Conservation (phyloP, 2,113 vertebrate species). For the Myrmecophaga tridactyla region DNA sequence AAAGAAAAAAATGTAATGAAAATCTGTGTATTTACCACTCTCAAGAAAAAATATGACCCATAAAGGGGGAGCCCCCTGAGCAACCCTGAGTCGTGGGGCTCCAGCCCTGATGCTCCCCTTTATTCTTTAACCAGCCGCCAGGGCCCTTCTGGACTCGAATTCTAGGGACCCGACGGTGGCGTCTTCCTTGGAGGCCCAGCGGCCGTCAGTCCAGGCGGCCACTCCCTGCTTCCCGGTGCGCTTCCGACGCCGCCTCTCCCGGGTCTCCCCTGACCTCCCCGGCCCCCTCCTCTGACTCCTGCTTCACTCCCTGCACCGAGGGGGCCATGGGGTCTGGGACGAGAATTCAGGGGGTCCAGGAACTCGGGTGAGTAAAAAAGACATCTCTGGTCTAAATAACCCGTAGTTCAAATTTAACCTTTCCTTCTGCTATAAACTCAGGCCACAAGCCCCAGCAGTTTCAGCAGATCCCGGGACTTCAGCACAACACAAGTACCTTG, state of each 20-base stretch:
- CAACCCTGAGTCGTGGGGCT: accelerated
- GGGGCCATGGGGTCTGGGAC: not conserved
- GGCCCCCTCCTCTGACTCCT: not conserved
- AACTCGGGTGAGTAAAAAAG: not conserved
- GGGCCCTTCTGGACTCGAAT: not conserved
- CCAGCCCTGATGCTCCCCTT: too few relatives aligned
- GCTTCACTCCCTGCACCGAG: too few relatives aligned
- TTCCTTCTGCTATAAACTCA: not conserved
- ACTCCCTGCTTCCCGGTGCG: not conserved
- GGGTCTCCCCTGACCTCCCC: not conserved
- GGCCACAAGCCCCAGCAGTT: not conserved
- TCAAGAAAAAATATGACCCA: not conserved
- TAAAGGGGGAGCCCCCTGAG: not conserved
- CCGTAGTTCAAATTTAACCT: not conserved
- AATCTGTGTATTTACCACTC: not conserved
- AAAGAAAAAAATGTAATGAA: not conserved
- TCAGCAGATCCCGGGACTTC: not conserved
- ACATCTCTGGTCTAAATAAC: not conserved
- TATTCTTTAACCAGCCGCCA: not conserved
- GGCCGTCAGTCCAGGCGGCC: not conserved
- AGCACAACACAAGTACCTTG: not conserved
- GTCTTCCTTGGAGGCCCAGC: not conserved
- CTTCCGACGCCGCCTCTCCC: too few relatives aligned
- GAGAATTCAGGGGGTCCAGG: not conserved
- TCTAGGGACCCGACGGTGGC: not conserved